Evolutionary conservation across 1,140 invertebrate genomes (phyloP).

Genomic region (Camponotus pennsylvanicus): DNA sequence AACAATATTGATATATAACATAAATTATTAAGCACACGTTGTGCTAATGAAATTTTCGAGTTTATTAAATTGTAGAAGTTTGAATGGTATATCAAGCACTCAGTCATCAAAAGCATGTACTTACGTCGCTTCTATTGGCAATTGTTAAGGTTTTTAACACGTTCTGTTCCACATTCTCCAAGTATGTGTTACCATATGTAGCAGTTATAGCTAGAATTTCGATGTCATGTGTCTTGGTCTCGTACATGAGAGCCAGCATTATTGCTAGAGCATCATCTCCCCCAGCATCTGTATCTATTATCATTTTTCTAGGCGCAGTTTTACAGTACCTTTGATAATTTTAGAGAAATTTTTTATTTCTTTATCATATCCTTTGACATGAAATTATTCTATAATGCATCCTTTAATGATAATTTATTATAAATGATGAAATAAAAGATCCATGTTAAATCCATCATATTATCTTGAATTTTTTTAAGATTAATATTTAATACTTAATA

Average conservation of each 20-base stretch:
- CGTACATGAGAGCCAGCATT: constrained; percentile 82
- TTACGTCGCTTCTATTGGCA: constrained; percentile 86
- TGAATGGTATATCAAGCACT: background rate
- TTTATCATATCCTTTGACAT: background rate
- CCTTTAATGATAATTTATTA: constrained; percentile 4
- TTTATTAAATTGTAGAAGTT: constrained; percentile 7
- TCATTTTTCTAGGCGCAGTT: constrained; percentile 76
- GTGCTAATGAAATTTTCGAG: background rate
- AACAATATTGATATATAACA: background rate
- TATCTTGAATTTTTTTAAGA: no score
- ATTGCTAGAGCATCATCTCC: constrained; percentile 87
- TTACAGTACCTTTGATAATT: background rate
- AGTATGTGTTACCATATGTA: constrained; percentile 88
- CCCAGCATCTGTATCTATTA: constrained; percentile 88
- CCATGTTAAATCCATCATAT: no score
- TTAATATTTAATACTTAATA: no score
- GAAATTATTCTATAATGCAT: background rate
- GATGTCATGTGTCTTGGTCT: constrained; percentile 79
- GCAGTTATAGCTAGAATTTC: constrained; percentile 87
- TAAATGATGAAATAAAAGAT: no score
- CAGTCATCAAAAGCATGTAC: constrained; percentile 79
- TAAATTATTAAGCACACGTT: no score
- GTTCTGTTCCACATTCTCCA: constrained; percentile 87
- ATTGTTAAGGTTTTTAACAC: constrained; percentile 87
- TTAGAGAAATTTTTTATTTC: background rate